A percentile compares a stretch with the other conserved stretches of the same genome.
Conservation (phyloP, 53 echinoderm and acorn worm genomes). For the Astropecten irregularis region DNA sequence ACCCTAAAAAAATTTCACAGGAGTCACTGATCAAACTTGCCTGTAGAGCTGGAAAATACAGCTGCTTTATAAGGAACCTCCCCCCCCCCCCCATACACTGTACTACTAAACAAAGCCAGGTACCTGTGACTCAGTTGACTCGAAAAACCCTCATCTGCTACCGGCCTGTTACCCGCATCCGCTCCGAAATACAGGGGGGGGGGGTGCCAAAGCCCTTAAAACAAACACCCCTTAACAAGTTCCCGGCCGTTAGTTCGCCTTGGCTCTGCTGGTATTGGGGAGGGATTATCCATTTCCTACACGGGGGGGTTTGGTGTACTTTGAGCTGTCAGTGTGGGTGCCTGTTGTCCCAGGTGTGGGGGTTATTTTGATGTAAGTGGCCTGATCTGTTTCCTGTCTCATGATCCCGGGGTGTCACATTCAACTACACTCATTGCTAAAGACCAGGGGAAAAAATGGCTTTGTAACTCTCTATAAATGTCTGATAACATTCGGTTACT, state of each 20-base stretch:
- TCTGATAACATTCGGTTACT: too few species aligned
- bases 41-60: too few species aligned
- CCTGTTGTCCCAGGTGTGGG: slow-evolving; percentile 23
- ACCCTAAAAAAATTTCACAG: too few species aligned
- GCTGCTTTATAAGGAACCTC: too few species aligned
- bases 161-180: background rate
- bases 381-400: slow-evolving; percentile 29
- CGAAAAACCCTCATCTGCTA: background rate
- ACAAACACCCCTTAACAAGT: background rate
- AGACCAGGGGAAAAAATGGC: too few species aligned
- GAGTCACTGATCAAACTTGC: too few species aligned
- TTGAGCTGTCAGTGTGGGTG: slow-evolving; percentile 20
- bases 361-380: slow-evolving; percentile 35
- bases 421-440: background rate
- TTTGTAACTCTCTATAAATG: too few species aligned
- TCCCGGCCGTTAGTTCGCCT: too few species aligned
- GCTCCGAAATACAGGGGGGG: background rate
- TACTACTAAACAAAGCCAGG: too few species aligned
- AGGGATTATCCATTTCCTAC: slow-evolving; percentile 43
- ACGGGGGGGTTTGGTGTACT: slow-evolving; percentile 17
- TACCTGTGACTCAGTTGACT: too few species aligned
- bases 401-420: slow-evolving; percentile 16
- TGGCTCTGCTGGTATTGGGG: too few species aligned
- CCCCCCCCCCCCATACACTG: too few species aligned
- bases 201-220: slow-evolving; percentile 48